These are phyloP conservation scores for Oxycera nigricornis DNA, from an alignment of 2,888 invertebrate genomes.

Conservation along the genomic window DNA sequence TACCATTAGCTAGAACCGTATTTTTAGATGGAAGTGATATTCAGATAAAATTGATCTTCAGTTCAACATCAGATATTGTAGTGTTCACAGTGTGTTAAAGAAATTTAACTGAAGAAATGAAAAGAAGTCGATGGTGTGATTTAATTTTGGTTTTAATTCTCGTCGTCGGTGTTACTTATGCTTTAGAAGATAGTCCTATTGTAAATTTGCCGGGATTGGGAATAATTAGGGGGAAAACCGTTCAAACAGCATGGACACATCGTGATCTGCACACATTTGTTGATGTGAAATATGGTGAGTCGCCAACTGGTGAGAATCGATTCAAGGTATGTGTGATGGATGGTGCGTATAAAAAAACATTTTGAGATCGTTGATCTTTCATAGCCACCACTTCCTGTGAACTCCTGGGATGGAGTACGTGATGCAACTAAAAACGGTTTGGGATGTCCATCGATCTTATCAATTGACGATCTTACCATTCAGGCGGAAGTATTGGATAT, in stretches of 20 bases:
- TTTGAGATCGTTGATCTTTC: background rate
- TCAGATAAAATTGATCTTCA: constrained; percentile 23
- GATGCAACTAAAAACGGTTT: constrained; percentile 56
- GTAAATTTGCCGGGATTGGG: constrained; percentile 56
- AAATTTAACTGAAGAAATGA: too few relatives aligned
- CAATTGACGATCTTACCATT: constrained; percentile 13
- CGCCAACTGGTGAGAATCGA: constrained; percentile 56
- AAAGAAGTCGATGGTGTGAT: background rate
- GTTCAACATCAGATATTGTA: constrained; percentile 18
- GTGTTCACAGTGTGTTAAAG: background rate
- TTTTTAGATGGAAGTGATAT: constrained; percentile 7
- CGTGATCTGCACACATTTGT: constrained; percentile 57
- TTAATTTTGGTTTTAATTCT: background rate
- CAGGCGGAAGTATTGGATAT: constrained; percentile 51
- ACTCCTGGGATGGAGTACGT: constrained; percentile 57
- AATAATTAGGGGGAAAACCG: constrained; percentile 46
- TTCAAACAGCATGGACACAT: constrained; percentile 56
- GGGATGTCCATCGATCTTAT: constrained; percentile 57
- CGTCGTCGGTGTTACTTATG: background rate
- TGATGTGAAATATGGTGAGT: constrained; percentile 58
- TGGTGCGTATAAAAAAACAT: background rate
- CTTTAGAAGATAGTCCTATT: constrained; percentile 50
- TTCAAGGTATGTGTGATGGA: constrained; percentile 55
- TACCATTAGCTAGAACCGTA: background rate
- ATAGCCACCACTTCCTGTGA: constrained; percentile 57